Evolutionary conservation across 2,888 invertebrate genomes (phyloP), one percentile per base, ranked within the genome.

Genomic region (Zaprionus obscuricornis): DNA sequence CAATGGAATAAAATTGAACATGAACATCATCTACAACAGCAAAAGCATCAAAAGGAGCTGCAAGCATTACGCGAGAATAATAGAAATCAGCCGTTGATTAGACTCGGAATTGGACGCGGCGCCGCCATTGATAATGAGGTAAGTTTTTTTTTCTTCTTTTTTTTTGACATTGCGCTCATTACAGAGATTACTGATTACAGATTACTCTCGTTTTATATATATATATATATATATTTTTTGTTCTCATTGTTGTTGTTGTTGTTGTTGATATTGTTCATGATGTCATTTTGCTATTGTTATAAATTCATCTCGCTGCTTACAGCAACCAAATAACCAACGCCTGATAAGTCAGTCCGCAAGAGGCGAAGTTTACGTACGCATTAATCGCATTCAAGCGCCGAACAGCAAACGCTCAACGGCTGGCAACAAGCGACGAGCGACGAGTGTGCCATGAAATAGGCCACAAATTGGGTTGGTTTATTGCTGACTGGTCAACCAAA

Each of bases 1-100:
- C 68, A 90, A 75, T 73, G 89, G 89, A 77, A 90, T 74, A 83
- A 90, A 74, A 86, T 90, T 74, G 87, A 91, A 72, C 87, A 90
- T 70, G 86, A 86, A 57, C 88, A 88, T 67, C 75, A 84, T 29
- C 63, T 87, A 47, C 76, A 71, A 50, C 85, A 87, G 55, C 76
- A 85, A 56, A 84, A 85, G 43, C 89, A 87, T 59, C 88, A 87
- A 27, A 86, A 78, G 51, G 88, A 87, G 13, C 42, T 87, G 16
- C 63, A 82, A 49, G 81, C 74, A 0, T n/a, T 86, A 27, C 60
- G 63, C n/a, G 71, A 64, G 37, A 58, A 63, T 31, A 76, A 57
- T 54, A 42, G 68, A 46, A 67, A 78, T 16, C 17, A 43, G 20
- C 78, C 78, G 8, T n/a, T n/a, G n/a, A n/a, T n/a, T n/a, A n/a